These are phyloP conservation scores for Drosophila bifasciata DNA, from an alignment of 1,140 invertebrate genomes.

Conservation along the genomic window DNA sequence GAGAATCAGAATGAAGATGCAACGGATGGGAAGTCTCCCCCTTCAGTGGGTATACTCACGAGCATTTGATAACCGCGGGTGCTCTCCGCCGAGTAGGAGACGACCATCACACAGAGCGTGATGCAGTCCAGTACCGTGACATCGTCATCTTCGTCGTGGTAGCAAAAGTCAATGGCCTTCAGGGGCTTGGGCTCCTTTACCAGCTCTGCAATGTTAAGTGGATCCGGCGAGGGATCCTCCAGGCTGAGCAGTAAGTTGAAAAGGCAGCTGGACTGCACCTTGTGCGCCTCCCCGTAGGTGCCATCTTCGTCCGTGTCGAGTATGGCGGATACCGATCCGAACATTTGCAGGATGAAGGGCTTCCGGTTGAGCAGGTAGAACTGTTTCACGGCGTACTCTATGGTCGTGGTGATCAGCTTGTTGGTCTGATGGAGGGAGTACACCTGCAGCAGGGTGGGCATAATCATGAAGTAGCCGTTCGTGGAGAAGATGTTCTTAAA, in stretches of 20 bases:
- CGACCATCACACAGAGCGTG: slow-evolving; percentile 97
- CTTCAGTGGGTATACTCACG: slow-evolving; percentile 85
- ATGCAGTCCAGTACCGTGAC: slow-evolving; percentile 97
- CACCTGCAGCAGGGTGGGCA: slow-evolving; percentile 97
- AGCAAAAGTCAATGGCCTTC: slow-evolving; percentile 98
- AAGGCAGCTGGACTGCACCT: slow-evolving; percentile 94
- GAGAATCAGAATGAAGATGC: neutral
- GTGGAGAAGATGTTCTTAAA: slow-evolving; percentile 99
- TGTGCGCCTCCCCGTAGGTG: slow-evolving; percentile 94
- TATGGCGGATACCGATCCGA: slow-evolving; percentile 98
- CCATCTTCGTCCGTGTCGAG: slow-evolving; percentile 96
- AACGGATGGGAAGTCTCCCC: neutral
- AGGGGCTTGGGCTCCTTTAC: slow-evolving; percentile 98
- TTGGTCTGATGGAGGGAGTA: slow-evolving; percentile 99
- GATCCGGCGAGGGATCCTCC: slow-evolving; percentile 96
- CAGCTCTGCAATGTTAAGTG: slow-evolving; percentile 96
- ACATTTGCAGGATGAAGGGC: slow-evolving; percentile 99
- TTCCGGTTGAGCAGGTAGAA: slow-evolving; percentile 99
- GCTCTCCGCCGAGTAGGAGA: slow-evolving; percentile 98
- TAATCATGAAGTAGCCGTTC: slow-evolving; percentile 98
- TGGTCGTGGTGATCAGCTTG: slow-evolving; percentile 95
- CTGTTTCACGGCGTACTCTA: slow-evolving; percentile 99
- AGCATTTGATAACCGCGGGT: slow-evolving; percentile 98
- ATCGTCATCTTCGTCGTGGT: slow-evolving; percentile 97
- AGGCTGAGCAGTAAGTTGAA: slow-evolving; percentile 96